Evolutionary conservation across 2,113 vertebrate species (phyloP), one percentile per base, ranked within the genome.

Genomic region (Corythaeola cristata): DNA sequence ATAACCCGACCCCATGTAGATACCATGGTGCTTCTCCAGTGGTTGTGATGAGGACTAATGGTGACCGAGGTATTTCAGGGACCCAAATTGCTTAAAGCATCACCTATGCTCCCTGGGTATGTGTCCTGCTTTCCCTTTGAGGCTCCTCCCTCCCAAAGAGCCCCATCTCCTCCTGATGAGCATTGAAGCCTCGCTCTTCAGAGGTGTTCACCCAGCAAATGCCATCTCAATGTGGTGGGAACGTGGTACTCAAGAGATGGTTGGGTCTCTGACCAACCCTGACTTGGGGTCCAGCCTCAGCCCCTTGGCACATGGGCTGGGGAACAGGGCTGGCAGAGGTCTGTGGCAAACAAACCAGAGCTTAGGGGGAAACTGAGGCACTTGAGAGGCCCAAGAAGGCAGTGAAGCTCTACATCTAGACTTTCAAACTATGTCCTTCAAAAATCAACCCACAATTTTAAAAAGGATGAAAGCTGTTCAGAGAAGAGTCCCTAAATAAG

Each of bases 1-100:
- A 32, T 5, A n/a, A 20, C 44, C 30, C 2, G 0, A 12, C 17
- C n/a, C 2, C 1, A 2, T 21, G 52, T 6, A 9, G 60, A 3
- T 22, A 12, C 47, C 10, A 1, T 0, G 3, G 30, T 20, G 24
- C n/a, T n/a, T 23, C 8, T 59, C 12, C 64, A 8, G 5, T 2
- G 56, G n/a, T 3, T 69, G 30, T 12, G 39, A 3, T 30, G 14
- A 37, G 45, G 22, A 81, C 45, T 6, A 11, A 71, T 0, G 37
- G 55, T 23, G 86, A 2, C 8, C 0, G 4, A 33, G 21, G 35
- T 1, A 9, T 35, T 85, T 21, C 15, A 49, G 15, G 11, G 58
- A n/a, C 45, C 2, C 21, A 23, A 8, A 77, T 9, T 8, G 6
- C 49, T 52, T n/a, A 32, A 20, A 62, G 15, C 67, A 52, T n/a